Evolutionary conservation across 2,113 vertebrate genomes (phyloP).

Genomic region (Indicator indicator): DNA sequence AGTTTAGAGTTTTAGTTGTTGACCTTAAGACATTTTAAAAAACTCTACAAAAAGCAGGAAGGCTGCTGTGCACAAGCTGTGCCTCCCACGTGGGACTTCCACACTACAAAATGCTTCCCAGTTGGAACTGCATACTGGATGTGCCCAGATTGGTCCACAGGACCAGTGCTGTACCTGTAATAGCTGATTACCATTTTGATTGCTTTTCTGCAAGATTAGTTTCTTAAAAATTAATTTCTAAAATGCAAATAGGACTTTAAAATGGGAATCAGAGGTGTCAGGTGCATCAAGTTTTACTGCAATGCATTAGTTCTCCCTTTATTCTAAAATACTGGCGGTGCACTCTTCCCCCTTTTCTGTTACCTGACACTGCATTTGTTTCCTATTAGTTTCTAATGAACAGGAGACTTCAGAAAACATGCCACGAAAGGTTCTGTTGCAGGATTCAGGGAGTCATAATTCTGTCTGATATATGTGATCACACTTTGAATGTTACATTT

Average conservation of each 20-base stretch:
- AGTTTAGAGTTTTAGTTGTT: not conserved
- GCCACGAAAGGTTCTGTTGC: not conserved
- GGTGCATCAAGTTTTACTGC: not conserved
- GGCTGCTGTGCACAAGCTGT: not conserved
- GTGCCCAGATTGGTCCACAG: not conserved
- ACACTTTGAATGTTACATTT: constrained; percentile 66
- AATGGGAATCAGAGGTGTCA: not conserved
- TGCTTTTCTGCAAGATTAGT: not conserved
- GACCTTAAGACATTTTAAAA: not conserved
- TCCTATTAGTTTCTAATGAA: constrained; percentile 28
- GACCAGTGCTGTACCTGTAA: not conserved
- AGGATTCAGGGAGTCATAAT: constrained; percentile 15
- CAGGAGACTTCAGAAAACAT: constrained; percentile 6
- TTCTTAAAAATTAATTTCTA: not conserved
- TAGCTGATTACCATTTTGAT: not conserved
- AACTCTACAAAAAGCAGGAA: not conserved
- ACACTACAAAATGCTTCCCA: not conserved
- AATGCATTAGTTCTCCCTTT: rapidly evolving
- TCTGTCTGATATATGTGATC: constrained; percentile 45
- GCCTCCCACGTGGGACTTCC: not conserved
- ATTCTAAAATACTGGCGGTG: not conserved
- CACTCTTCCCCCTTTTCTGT: not conserved
- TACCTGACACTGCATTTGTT: constrained; percentile 1
- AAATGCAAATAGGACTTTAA: not conserved
- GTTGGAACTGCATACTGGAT: rapidly evolving